Conservation (phyloP, 2,888 invertebrate species). For the Plutella xylostella region DNA sequence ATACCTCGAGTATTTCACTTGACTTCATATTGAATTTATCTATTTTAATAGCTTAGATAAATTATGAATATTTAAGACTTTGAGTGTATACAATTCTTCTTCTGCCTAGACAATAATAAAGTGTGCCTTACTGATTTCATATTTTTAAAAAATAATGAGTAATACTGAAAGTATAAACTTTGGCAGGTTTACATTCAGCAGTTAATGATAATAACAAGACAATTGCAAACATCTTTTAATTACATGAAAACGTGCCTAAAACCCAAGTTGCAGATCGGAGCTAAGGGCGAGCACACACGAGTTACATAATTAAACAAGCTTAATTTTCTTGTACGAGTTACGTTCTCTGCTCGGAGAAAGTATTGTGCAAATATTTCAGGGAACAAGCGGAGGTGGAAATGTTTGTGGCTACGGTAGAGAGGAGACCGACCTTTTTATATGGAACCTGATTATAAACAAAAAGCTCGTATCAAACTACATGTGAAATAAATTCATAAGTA, state of each 20-base stretch:
- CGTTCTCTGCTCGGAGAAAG: conserved; percentile 60
- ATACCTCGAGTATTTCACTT: too few relatives aligned
- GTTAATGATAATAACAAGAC: too few relatives aligned
- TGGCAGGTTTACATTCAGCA: too few relatives aligned
- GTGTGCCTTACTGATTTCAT: too few relatives aligned
- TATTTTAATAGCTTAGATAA: too few relatives aligned
- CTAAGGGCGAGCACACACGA: conserved; percentile 29
- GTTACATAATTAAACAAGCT: conserved; percentile 60
- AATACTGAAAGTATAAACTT: too few relatives aligned
- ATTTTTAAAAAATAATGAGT: too few relatives aligned
- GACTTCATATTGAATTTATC: too few relatives aligned
- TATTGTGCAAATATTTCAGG: conserved; percentile 60
- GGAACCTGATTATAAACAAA: background rate
- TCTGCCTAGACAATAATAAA: too few relatives aligned
- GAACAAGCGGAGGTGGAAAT: conserved; percentile 51
- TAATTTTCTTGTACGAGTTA: conserved; percentile 63
- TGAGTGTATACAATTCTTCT: too few relatives aligned
- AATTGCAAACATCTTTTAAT: too few relatives aligned
- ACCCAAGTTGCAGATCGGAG: conserved; percentile 22
- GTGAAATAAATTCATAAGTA: background rate
- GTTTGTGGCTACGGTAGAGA: conserved; percentile 24
- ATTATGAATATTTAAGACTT: too few relatives aligned
- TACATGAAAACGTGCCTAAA: conserved; percentile 1
- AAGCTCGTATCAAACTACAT: background rate
- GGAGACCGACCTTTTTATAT: conserved; percentile 21